Evolutionary conservation across 2,797 vertebrate species (phyloP).

Genomic region (Siniperca scherzeri): DNA sequence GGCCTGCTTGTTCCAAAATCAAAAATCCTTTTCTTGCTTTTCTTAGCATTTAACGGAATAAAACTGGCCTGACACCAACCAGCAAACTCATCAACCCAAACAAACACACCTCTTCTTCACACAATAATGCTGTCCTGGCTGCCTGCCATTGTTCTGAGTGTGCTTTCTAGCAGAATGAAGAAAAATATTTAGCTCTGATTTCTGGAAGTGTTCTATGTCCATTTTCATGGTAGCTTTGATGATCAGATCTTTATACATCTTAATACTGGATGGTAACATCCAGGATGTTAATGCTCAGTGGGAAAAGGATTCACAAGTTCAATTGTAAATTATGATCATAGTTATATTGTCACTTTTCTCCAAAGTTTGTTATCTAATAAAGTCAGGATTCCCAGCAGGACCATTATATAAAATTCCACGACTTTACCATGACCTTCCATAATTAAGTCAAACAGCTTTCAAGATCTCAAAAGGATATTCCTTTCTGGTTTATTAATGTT

Average conservation of each 20-base stretch:
- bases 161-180: not conserved
- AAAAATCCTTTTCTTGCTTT: not conserved
- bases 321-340: conserved; percentile 17
- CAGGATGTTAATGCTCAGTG: not conserved
- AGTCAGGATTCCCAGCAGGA: conserved; percentile 28
- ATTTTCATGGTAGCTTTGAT: not conserved
- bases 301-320: conserved; percentile 5
- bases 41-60: not conserved
- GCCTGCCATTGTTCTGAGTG: not conserved
- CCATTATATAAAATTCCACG: conserved; percentile 11
- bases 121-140: not conserved
- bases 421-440: conserved; percentile 37
- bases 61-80: not conserved
- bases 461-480: conserved; percentile 48
- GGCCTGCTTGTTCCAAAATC: not conserved
- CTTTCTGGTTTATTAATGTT: conserved; percentile 73
- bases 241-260: not conserved
- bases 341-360: not conserved
- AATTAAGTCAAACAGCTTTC: conserved; percentile 40
- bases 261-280: not conserved
- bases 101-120: conserved; percentile 1
- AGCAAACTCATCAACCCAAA: not conserved
- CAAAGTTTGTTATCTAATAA: conserved; percentile 25
- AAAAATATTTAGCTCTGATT: not conserved
- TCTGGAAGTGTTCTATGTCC: conserved; percentile 8